Conservation (phyloP, 2,888 invertebrate species). For the Drosophila barbarae region DNA sequence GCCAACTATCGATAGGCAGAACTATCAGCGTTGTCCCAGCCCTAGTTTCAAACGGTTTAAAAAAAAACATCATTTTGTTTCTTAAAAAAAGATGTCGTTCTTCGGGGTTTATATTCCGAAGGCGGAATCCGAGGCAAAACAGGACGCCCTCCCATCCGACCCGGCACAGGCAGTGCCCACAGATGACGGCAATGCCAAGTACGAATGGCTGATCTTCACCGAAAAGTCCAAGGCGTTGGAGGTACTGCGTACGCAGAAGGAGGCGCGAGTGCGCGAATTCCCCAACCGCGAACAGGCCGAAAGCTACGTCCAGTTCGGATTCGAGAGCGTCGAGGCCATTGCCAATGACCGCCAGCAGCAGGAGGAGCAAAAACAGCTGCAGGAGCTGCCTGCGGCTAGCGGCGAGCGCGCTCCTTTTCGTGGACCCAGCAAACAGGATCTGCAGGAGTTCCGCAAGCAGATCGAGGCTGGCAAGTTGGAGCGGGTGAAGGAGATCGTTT, state of each 20-base stretch:
- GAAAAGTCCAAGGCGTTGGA: conserved; percentile 88
- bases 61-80: conserved; percentile 5
- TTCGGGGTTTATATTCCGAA: conserved; percentile 12
- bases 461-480: conserved; percentile 87
- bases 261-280: conserved; percentile 90
- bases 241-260: conserved; percentile 87
- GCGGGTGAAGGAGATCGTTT: conserved; percentile 84
- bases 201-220: conserved; percentile 81
- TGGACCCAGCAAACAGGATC: conserved; percentile 89
- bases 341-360: conserved; percentile 9
- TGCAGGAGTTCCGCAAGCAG: conserved; percentile 87
- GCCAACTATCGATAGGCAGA: background rate
- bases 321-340: conserved; percentile 78
- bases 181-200: background rate
- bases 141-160: background rate
- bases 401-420: conserved; percentile 82
- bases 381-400: background rate
- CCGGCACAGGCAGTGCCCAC: background rate
- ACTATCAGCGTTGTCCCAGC: conserved; percentile 10
- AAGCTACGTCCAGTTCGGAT: conserved; percentile 86
- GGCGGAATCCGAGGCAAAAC: background rate
- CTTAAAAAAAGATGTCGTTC: conserved; percentile 8
- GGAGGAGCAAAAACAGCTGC: conserved; percentile 4
- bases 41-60: conserved; percentile 9
- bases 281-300: conserved; percentile 86